Evolutionary conservation across 2,888 invertebrate species (phyloP), one percentile per base, ranked within the genome.

Genomic region (Drosophila formosana): DNA sequence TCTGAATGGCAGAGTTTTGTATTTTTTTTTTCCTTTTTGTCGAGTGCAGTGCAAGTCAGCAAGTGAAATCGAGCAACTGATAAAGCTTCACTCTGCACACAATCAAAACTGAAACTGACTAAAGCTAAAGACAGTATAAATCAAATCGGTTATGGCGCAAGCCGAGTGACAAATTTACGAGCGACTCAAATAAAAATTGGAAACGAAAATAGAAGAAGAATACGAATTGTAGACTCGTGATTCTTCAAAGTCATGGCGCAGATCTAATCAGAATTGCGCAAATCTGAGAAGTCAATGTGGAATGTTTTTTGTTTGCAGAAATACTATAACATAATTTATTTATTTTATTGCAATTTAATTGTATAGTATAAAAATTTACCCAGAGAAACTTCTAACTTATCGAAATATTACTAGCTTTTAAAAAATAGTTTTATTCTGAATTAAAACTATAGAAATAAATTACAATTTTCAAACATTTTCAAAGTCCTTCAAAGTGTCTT

Each of bases 101-200:
- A 62, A 71, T 76, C 56, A 63, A 53, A 70, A 66, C 52, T 66
- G 62, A 68, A 73, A 50, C 51, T 65, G 55, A 66, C 56, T 53
- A 57, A 55, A 69, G 49, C 58, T 52, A 43, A 69, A 71, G 77
- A 62, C 51, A 37, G 28, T 49, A 52, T 82, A 82, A 84, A 82
- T 82, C 82, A 83, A 68, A 26, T 55, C 52, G 50, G 51, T 53
- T 67, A 72, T 80, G 70, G 74, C 78, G 69, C 53, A 72, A 82
- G 62, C 56, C 62, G 13, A 37, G 30, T 64, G 81, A 75, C 52
- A 64, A 66, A 82, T 82, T 82, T 83, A 84, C 68, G 82, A 80
- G 45, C 53, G 11, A 34, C 51, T 66, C 43, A 13, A 61, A 50
- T 55, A 39, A 41, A 49, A 53, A 65, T 25, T 25, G 32, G 5